These are phyloP conservation scores for Colistium nudipinnis DNA, from an alignment of 2,113 vertebrate species.

Conservation along the genomic window DNA sequence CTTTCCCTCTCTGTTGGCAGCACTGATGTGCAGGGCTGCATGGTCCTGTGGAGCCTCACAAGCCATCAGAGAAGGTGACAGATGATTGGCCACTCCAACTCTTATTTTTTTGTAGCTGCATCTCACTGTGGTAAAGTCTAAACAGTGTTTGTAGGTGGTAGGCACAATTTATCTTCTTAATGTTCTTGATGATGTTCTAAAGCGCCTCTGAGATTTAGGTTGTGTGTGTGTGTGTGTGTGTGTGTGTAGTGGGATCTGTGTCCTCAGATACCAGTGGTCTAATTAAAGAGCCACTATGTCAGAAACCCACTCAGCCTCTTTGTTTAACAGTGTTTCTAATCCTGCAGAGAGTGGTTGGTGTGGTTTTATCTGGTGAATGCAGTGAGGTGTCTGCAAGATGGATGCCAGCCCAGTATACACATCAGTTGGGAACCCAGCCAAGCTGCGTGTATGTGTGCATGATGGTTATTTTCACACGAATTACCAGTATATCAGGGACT, in stretches of 20 bases:
- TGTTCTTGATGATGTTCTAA: background rate
- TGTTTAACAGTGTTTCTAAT: slow-evolving; percentile 75
- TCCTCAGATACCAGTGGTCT: slow-evolving; percentile 57
- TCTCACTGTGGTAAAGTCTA: slow-evolving; percentile 22
- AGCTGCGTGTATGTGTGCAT: slow-evolving; percentile 6
- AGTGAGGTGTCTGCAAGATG: slow-evolving; percentile 56
- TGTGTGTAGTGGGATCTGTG: background rate
- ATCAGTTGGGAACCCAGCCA: slow-evolving; percentile 46
- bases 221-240: background rate
- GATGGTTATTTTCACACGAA: background rate
- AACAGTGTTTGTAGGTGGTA: background rate
- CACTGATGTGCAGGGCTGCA: slow-evolving; percentile 7
- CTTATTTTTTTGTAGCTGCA: slow-evolving; percentile 35
- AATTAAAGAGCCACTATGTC: slow-evolving; percentile 74
- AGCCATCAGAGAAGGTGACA: slow-evolving; percentile 51
- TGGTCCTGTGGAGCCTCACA: slow-evolving; percentile 20
- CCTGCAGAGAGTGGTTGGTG: slow-evolving; percentile 16
- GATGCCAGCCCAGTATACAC: slow-evolving; percentile 58
- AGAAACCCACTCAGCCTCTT: slow-evolving; percentile 63
- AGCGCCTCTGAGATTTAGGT: background rate
- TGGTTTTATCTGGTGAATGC: slow-evolving; percentile 45
- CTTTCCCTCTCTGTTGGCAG: background rate
- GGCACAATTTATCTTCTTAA: background rate
- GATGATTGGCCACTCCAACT: slow-evolving; percentile 56
- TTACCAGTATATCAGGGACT: background rate